Conservation (phyloP, 1,140 invertebrate species). For the Microplitis demolitor region DNA sequence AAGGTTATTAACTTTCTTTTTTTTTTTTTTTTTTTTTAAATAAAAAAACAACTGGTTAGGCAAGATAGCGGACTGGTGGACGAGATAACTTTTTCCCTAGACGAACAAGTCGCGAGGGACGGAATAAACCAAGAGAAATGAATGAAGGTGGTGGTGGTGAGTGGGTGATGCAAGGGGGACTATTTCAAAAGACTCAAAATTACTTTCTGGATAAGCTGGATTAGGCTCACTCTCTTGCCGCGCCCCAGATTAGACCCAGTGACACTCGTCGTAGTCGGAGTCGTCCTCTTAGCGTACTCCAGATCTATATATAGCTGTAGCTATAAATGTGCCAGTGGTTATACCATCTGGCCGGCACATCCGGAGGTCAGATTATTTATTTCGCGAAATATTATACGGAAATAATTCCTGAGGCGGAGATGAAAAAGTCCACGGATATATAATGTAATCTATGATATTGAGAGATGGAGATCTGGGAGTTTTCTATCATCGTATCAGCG, state of each 20-base stretch:
- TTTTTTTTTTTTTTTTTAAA: neutral
- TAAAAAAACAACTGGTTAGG: neutral
- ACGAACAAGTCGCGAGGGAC: neutral
- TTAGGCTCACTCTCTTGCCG: constrained; percentile 57
- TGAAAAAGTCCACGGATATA: no score
- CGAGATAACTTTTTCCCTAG: constrained; percentile 20
- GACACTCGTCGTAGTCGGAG: constrained; percentile 37
- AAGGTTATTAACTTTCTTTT: neutral
- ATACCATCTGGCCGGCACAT: no score
- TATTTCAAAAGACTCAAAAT: constrained; percentile 63
- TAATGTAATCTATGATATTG: no score
- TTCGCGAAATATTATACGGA: no score
- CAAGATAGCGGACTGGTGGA: constrained; percentile 2
- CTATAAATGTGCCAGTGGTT: no score
- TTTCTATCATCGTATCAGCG: no score
- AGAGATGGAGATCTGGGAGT: no score
- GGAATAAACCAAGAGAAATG: constrained; percentile 6
- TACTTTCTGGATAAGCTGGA: constrained; percentile 64
- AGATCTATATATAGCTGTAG: no score
- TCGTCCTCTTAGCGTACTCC: no score
- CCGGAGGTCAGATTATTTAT: no score
- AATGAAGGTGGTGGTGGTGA: constrained; percentile 11
- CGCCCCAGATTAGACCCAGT: constrained; percentile 58
- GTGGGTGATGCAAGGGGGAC: constrained; percentile 30
- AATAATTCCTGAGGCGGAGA: no score